A percentile compares a stretch with the other conserved stretches of the same genome.
Evolutionary conservation across 2,113 vertebrate genomes (phyloP).

Genomic region (Dromiciops gliroides): DNA sequence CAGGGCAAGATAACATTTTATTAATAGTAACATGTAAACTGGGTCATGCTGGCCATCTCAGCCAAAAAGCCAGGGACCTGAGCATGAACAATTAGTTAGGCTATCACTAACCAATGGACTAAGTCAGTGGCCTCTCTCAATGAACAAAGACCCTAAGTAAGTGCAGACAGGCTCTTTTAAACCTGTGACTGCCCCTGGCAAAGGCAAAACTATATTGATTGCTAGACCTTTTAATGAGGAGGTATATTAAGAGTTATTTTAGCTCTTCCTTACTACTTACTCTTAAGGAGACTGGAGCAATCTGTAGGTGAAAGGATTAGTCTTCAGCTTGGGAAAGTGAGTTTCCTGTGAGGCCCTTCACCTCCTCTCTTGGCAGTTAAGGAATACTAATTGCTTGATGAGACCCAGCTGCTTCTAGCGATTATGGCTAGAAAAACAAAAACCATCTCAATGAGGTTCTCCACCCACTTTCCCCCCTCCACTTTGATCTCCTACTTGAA

Average conservation of each 20-base stretch:
- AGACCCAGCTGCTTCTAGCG: too few relatives aligned
- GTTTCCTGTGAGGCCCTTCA: not conserved
- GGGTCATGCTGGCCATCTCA: not conserved
- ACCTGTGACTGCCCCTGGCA: not conserved
- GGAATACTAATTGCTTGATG: not conserved
- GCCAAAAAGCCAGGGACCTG: not conserved
- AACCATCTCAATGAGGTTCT: too few relatives aligned
- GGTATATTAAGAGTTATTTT: not conserved
- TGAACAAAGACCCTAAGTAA: not conserved
- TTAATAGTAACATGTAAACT: not conserved
- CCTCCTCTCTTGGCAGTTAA: not conserved
- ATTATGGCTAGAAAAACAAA: too few relatives aligned
- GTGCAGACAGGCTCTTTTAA: not conserved
- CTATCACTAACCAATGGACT: not conserved
- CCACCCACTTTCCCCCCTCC: too few relatives aligned
- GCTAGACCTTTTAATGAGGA: not conserved
- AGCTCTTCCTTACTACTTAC: not conserved
- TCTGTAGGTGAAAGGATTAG: not conserved
- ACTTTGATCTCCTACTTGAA: too few relatives aligned
- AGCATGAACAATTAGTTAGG: not conserved
- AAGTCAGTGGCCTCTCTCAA: not conserved
- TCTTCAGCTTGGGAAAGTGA: not conserved
- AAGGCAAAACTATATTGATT: not conserved
- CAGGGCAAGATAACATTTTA: not conserved
- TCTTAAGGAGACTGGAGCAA: not conserved